phyloP scores from a whole-genome alignment of 1,140 invertebrate species.

The Ostrea edulis region DNA sequence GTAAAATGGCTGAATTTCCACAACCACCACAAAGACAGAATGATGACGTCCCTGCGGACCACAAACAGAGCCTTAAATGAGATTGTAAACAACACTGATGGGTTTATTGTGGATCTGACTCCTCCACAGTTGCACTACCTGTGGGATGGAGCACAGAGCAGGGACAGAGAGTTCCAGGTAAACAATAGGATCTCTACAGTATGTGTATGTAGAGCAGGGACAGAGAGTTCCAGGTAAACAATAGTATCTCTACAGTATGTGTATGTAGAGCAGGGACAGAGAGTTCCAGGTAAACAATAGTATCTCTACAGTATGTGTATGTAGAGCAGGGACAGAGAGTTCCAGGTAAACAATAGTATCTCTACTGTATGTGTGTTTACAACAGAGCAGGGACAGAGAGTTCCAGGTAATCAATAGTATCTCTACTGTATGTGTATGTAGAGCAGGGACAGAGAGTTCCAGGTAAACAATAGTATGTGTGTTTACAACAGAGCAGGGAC shows the following conservation, averaged over 20 bases:
- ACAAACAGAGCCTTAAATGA: conserved; percentile 62
- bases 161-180: conserved; percentile 55
- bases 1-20: conserved; percentile 56
- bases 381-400: conserved; percentile 42
- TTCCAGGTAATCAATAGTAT: conserved; percentile 47
- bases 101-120: conserved; percentile 67
- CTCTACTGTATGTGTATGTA: neutral
- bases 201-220: conserved; percentile 4
- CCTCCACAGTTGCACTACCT: conserved; percentile 57
- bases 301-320: neutral
- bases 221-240: conserved; percentile 52
- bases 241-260: neutral
- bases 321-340: conserved; percentile 46
- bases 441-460: conserved; percentile 48
- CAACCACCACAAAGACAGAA: conserved; percentile 56
- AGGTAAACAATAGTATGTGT: conserved; percentile 35
- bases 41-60: conserved; percentile 52
- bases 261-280: conserved; percentile 38
- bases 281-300: conserved; percentile 50
- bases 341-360: conserved; percentile 45
- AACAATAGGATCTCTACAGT: neutral
- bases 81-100: conserved; percentile 53
- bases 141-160: conserved; percentile 56
- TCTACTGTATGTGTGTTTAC: neutral
- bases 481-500: conserved; percentile 38